These are phyloP conservation scores for Scomber colias DNA, from an alignment of 2,113 vertebrate species.

Conservation along the genomic window DNA sequence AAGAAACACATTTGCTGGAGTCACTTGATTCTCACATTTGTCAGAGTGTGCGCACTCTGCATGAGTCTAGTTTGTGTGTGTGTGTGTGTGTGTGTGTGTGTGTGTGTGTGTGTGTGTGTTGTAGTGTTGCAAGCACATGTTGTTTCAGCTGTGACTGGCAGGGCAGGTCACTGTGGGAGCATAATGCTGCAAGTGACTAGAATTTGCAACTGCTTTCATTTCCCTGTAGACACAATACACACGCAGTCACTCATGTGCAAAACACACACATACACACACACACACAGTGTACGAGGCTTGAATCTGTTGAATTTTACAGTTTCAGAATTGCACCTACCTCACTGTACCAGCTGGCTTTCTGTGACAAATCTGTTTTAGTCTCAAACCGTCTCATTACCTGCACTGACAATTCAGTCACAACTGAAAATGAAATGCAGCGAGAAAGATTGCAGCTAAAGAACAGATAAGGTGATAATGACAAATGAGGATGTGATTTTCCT, in stretches of 20 bases:
- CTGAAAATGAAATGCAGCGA: constrained; percentile 66
- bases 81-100: constrained; percentile 10
- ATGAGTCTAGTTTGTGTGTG: not conserved
- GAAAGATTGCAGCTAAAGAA: constrained; percentile 45
- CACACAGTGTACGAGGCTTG: constrained; percentile 26
- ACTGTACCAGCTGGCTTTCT: constrained; percentile 45
- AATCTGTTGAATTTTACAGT: constrained; percentile 38
- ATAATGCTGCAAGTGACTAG: constrained; percentile 34
- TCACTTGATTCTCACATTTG: constrained; percentile 10
- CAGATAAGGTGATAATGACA: constrained; percentile 67
- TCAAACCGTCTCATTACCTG: constrained; percentile 57
- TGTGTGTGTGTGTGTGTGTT: constrained; percentile 5
- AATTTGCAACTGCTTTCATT: constrained; percentile 53
- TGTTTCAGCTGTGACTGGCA: constrained; percentile 65
- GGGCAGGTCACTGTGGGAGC: constrained; percentile 47
- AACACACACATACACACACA: constrained; percentile 33
- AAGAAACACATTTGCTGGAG: not conserved
- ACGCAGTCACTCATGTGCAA: constrained; percentile 37
- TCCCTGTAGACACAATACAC: constrained; percentile 31
- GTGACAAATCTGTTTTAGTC: constrained; percentile 55
- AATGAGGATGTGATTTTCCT: constrained; percentile 56
- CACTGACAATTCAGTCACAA: constrained; percentile 48
- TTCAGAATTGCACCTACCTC: constrained; percentile 8
- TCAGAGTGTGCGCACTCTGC: constrained; percentile 2
- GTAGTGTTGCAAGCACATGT: constrained; percentile 16